Evolutionary conservation across 2,888 invertebrate species (phyloP), one percentile per base, ranked within the genome.

Genomic region (Heliconius ismenius): DNA sequence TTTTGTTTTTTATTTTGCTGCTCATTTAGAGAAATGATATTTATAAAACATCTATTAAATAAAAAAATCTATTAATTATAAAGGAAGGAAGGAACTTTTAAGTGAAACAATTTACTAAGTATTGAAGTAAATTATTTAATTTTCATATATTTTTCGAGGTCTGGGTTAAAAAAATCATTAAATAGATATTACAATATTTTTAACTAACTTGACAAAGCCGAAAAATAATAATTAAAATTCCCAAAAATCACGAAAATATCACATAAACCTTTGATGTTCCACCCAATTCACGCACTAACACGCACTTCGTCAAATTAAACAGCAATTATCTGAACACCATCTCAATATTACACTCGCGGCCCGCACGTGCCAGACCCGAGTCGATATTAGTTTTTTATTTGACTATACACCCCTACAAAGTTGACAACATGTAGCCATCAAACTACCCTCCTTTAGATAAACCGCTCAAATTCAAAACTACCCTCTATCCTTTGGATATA

Each of bases 351-450:
- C 83, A 82, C 85, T 84, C 86, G 84, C 82, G 82, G 83, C 75
- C 81, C 84, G 83, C 92, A 91, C 93, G 93, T 92, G 93, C 82
- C 91, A 75, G 79, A 84, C 83, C 84, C 82, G 82, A 76, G 82
- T 78, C 85, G 83, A 91, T 93, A 93, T 93, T 92, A 88, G 91
- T 91, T 93, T 93, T 93, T 93, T 93, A 93, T 93, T 93, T 93
- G 91, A 85, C 88, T 84, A 85, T 86, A 85, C 86, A 84, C 88
- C 90, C 91, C 90, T 91, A 87, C 85, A 88, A 90, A 90, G 86
- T 92, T 92, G 93, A 91, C 92, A 92, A 92, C 92, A 90, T 92
- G 89, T 91, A 90, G 89, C 88, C 83, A 87, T 79, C 82, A 83
- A 77, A 78, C 82, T 83, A 49, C 28, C 4, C 6, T 3, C 9